Percentiles rank a stretch among this genome's conserved stretches.
These are phyloP conservation scores for Blastobasis lacticolella DNA, from an alignment of 2,888 invertebrate species.

Conservation along the genomic window DNA sequence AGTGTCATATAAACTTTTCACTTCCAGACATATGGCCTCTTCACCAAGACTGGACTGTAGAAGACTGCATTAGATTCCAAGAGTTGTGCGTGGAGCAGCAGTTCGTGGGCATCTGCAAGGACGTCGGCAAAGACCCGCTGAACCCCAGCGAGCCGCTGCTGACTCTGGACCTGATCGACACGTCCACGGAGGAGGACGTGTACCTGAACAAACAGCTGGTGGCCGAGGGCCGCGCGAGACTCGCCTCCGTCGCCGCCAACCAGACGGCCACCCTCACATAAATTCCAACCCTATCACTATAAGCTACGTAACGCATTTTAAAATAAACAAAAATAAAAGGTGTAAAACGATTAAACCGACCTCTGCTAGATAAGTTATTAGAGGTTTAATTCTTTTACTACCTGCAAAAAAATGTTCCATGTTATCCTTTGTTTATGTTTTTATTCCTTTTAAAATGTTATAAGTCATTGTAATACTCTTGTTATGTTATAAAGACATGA, in stretches of 20 bases:
- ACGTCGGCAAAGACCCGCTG: constrained; percentile 75
- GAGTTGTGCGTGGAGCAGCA: constrained; percentile 79
- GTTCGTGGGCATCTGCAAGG: constrained; percentile 80
- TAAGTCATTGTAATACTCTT: constrained; percentile 6
- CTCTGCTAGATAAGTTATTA: too few relatives aligned
- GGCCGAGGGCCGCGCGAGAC: constrained; percentile 74
- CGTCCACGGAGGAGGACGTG: constrained; percentile 78
- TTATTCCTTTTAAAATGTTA: constrained; percentile 1
- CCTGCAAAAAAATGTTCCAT: not conserved
- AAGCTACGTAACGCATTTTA: too few relatives aligned
- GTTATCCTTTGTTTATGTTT: constrained; percentile 1
- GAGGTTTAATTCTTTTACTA: too few relatives aligned
- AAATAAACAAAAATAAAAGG: too few relatives aligned
- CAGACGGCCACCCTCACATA: too few relatives aligned
- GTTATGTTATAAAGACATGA: constrained; percentile 3
- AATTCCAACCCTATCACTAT: too few relatives aligned
- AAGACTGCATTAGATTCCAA: constrained; percentile 83
- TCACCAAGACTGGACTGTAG: constrained; percentile 80
- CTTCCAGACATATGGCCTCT: constrained; percentile 66
- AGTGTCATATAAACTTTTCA: too few relatives aligned
- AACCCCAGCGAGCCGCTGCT: constrained; percentile 77
- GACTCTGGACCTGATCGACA: constrained; percentile 81
- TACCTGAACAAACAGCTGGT: constrained; percentile 79
- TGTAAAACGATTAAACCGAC: too few relatives aligned
- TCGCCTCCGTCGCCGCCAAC: constrained; percentile 26